Evolutionary conservation across 1,140 invertebrate species (phyloP), one percentile per base, ranked within the genome.

Genomic region (Drosophila mauritiana): DNA sequence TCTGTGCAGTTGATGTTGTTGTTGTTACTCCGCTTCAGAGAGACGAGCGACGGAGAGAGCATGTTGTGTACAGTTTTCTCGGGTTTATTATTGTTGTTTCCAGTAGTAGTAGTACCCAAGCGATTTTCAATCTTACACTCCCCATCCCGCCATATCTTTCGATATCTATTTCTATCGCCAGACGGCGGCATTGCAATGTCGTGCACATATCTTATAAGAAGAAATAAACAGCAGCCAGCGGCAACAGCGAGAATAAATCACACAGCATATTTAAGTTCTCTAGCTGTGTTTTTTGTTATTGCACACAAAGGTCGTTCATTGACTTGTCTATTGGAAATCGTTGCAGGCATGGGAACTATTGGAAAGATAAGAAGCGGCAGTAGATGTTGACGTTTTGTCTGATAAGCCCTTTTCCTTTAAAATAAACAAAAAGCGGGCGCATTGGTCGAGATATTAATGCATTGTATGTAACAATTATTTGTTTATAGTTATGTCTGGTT

Each of bases 291-390:
- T 45, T 40, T 25, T 73, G 59, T 56, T 59, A 55, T 43, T 58
- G 27, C 54, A 53, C 11, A 58, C 58, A 88, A 88, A 88, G 83
- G 83, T 78, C 83, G 83, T 88, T 88, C 83, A 88, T 88, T 88
- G 83, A 88, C 83, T 61, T 67, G 52, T 59, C 17, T 72, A 73
- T 39, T 73, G 67, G 69, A 73, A 73, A 20, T 15, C 34, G 68
- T 17, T 46, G 51, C 22, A 40, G 42, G 11, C 46, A 56, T 48
- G 69, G 48, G 40, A 62, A 59, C 42, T 58, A 62, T 77, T 84
- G 67, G 73, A 84, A 84, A 52, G 64, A 43, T 64, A 76, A 63
- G 45, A 61, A 61, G 11, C 36, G 15, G 17, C 17, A 40, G 31
- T 43, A 20, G 27, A 3, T 8, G 34, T 48, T 55, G 37, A 46